Evolutionary conservation across 2,113 vertebrate genomes (phyloP).

Genomic region (Poeciliopsis prolifica): DNA sequence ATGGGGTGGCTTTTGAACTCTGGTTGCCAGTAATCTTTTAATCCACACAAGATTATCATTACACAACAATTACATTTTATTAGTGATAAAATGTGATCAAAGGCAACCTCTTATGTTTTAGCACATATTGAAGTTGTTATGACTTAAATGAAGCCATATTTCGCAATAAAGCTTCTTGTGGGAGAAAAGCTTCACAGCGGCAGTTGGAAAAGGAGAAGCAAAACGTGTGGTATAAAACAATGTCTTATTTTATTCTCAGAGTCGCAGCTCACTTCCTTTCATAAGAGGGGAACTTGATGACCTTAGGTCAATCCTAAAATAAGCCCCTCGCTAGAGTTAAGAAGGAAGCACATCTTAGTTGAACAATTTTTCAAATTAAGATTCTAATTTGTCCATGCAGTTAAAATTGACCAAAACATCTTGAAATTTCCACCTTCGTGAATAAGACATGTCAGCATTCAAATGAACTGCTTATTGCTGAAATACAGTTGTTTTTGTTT

Average conservation of each 20-base stretch:
- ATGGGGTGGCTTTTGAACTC: conserved; percentile 26
- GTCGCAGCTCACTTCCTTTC: conserved; percentile 41
- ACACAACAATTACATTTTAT: conserved; percentile 30
- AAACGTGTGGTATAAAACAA: background rate
- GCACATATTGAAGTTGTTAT: background rate
- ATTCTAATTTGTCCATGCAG: background rate
- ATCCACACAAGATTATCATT: conserved; percentile 32
- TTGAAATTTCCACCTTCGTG: background rate
- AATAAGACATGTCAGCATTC: background rate
- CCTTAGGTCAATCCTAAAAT: conserved; percentile 37
- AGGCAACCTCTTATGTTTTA: background rate
- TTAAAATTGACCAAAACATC: background rate
- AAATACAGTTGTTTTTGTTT: no score
- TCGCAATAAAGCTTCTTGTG: background rate
- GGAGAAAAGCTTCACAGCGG: background rate
- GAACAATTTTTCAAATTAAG: background rate
- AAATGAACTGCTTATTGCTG: background rate
- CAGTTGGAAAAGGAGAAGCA: background rate
- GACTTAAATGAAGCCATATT: background rate
- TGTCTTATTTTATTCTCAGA: conserved; percentile 12
- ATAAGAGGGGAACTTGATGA: conserved; percentile 12
- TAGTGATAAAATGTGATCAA: background rate
- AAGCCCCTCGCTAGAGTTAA: conserved; percentile 19
- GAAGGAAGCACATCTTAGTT: background rate
- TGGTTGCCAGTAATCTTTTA: conserved; percentile 47